These are phyloP conservation scores for Gobiocypris rarus DNA, from an alignment of 2,113 vertebrate genomes.

Conservation along the genomic window DNA sequence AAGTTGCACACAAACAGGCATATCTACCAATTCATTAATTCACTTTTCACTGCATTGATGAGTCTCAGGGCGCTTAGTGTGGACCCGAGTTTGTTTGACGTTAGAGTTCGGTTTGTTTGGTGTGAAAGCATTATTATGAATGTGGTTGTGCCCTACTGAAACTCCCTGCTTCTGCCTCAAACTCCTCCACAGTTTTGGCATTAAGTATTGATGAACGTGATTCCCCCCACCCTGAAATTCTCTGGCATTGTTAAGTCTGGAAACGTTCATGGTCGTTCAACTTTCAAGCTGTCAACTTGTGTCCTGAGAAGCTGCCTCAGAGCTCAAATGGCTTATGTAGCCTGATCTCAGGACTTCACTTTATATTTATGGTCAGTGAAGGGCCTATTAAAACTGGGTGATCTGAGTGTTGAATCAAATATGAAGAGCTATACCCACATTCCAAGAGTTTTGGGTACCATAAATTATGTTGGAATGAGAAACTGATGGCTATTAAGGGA, in stretches of 20 bases:
- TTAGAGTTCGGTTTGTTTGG: background rate
- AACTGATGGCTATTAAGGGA: constrained; percentile 40
- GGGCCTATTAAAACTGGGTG: constrained; percentile 1
- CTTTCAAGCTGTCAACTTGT: constrained; percentile 32
- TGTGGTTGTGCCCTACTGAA: background rate
- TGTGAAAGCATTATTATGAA: background rate
- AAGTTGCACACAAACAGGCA: background rate
- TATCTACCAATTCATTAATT: background rate
- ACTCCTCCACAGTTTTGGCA: background rate
- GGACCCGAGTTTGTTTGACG: background rate
- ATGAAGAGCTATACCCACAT: constrained; percentile 33
- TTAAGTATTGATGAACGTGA: background rate
- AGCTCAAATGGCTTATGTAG: constrained; percentile 25
- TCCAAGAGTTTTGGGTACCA: constrained; percentile 29
- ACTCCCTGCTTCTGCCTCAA: background rate
- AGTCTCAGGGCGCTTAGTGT: background rate
- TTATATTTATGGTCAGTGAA: constrained; percentile 32
- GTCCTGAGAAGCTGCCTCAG: constrained; percentile 25
- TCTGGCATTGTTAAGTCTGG: constrained; percentile 22
- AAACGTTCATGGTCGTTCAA: constrained; percentile 14
- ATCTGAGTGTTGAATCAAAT: constrained; percentile 35
- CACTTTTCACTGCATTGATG: background rate
- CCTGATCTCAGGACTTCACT: background rate
- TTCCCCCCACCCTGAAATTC: background rate
- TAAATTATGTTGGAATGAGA: constrained; percentile 30